These are phyloP conservation scores for Macrotus californicus DNA, from an alignment of 2,113 vertebrate species.

Conservation along the genomic window DNA sequence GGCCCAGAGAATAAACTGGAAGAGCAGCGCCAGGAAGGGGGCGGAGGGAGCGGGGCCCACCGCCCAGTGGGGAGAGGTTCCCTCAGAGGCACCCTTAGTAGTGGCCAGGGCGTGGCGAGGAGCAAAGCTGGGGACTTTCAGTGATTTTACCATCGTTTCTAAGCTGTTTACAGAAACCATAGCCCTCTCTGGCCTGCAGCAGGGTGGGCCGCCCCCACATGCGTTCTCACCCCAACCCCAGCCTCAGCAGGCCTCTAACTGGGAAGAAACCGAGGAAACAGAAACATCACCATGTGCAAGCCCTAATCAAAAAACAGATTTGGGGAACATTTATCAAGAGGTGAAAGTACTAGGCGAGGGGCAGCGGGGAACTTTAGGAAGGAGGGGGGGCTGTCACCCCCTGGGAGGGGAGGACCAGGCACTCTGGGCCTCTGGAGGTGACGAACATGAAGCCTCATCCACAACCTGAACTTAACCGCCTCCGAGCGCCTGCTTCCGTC, in stretches of 20 bases:
- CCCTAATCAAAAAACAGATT: not conserved
- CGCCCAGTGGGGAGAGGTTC: not conserved
- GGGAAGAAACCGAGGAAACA: not conserved
- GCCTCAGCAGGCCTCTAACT: not conserved
- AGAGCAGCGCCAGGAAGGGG: accelerated
- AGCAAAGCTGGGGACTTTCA: not conserved
- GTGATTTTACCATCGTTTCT: not conserved
- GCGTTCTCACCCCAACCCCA: not conserved
- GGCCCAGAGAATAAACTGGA: not conserved
- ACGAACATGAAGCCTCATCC: not conserved
- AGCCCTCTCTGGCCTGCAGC: not conserved
- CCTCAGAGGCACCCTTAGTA: not conserved
- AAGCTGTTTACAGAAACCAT: not conserved
- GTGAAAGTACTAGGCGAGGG: too few species aligned
- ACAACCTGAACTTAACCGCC: accelerated
- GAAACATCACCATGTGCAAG: not conserved
- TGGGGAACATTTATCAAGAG: not conserved
- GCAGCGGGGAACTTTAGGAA: accelerated
- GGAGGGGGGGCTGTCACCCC: not conserved
- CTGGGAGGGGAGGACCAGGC: too few species aligned
- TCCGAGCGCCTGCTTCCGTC: not conserved
- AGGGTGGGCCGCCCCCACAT: not conserved
- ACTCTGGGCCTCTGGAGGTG: accelerated
- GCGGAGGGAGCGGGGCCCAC: accelerated
- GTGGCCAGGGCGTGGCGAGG: not conserved